phyloP scores from a whole-genome alignment of 2,888 invertebrate species.

The Thysanoteuthis rhombus region DNA sequence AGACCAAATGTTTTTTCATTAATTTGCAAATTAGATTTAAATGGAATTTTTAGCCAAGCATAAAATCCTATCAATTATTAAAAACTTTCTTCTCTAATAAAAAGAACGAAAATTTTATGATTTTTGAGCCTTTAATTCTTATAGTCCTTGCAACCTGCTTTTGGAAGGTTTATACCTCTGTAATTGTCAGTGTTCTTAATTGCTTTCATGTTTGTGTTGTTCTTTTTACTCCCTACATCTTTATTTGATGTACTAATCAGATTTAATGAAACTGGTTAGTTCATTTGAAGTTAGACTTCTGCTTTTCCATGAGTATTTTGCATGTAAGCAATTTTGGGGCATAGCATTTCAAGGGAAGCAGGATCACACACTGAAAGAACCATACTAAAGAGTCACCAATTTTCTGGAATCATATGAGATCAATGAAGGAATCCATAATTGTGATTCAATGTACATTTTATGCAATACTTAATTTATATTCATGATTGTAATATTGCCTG shows the following conservation, averaged over 20 bases:
- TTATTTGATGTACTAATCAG: not conserved
- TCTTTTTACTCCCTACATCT: not conserved
- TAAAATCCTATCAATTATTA: not conserved
- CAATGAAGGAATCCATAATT: not conserved
- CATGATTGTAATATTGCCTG: not conserved
- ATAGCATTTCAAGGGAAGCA: not conserved
- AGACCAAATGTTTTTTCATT: not conserved
- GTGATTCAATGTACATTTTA: not conserved
- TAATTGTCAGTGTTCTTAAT: not conserved
- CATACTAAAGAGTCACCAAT: not conserved
- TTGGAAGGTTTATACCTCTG: not conserved
- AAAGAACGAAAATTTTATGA: not conserved
- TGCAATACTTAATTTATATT: not conserved
- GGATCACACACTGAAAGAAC: not conserved
- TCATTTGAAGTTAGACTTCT: not conserved
- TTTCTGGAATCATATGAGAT: not conserved
- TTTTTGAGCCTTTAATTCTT: too few species aligned
- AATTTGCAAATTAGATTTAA: not conserved
- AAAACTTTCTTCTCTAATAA: not conserved
- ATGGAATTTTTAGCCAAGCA: not conserved
- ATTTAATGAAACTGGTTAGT: not conserved
- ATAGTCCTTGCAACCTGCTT: not conserved
- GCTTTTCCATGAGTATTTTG: not conserved
- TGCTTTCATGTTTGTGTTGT: not conserved
- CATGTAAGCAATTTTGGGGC: not conserved